Base-by-base conservation (phyloP, 2,113 vertebrate species). In the Phaetusa simplex region DNA sequence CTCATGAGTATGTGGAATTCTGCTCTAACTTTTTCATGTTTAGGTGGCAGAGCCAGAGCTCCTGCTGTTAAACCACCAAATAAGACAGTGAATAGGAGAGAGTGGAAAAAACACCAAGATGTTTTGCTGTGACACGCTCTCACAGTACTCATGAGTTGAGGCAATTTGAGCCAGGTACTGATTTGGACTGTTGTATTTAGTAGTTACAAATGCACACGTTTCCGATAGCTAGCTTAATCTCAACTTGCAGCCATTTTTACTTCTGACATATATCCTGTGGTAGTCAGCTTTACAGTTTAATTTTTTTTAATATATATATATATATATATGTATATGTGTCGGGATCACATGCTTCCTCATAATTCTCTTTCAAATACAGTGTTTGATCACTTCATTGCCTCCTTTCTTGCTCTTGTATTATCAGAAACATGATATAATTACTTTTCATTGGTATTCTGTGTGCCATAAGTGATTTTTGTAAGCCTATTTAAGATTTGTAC, bases 321-420 rank as follows among this genome's bases (percentile, higher is more conserved):
- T 42, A 42, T 34, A 15, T 38, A 9, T 43, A 6, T 21, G 12
- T 83, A 8, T 62, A 2, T 19, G 16, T 15, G 27, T 70, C n/a
- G 70, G 27, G 43, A 70, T 76, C 72, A 65, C 32, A 10, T 47
- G 66, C 26, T 77, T 61, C 14, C 32, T 93, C 55, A 23, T 53
- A 0, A 0, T 72, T 53, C 22, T 59, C 30, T 87, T 70, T 32
- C 43, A 70, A 83, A 76, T n/a, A 15, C 0, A 2, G 8, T 38
- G 20, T 50, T 76, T 70, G 9, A 23, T 76, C 12, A 19, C 14
- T 58, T 83, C 30, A 23, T 43, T 74, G 67, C 8, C 6, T 47
- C 24, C 34, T 86, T 78, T 95, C 24, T 82, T 5, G 5, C 49
- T 64, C 23, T 50, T 20, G 23, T 65, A 13, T 65, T 70, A 61